Conservation (phyloP, 2,113 vertebrate species). For the Corythaixoides concolor region DNA sequence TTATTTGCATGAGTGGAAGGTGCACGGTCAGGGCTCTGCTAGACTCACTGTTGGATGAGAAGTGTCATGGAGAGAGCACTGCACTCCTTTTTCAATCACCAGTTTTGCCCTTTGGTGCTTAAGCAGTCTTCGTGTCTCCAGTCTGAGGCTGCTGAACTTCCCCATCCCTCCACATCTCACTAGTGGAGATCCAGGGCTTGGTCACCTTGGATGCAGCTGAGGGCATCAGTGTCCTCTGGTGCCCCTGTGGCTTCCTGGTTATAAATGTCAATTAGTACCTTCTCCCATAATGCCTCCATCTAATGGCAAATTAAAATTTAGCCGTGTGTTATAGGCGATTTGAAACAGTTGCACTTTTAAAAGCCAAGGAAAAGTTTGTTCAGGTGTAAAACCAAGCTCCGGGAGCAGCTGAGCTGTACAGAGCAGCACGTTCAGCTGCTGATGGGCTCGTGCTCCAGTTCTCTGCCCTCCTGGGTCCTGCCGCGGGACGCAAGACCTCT, state of each 20-base stretch:
- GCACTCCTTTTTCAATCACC: not conserved
- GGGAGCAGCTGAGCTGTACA: not conserved
- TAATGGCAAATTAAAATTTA: not conserved
- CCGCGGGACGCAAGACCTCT: not conserved
- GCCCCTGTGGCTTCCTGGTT: not conserved
- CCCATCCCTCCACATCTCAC: not conserved
- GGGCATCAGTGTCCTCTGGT: not conserved
- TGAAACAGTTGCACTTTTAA: not conserved
- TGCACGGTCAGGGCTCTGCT: fast-evolving
- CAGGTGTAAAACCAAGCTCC: not conserved
- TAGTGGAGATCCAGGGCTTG: not conserved
- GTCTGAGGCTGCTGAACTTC: not conserved
- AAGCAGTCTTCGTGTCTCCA: not conserved
- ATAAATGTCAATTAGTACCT: not conserved
- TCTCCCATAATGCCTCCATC: not conserved
- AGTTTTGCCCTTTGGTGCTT: not conserved
- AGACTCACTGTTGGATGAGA: not conserved
- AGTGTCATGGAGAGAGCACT: not conserved
- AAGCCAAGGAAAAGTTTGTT: not conserved
- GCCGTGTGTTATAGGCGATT: not conserved
- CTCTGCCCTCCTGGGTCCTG: not conserved
- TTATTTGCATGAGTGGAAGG: not conserved
- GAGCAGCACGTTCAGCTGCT: not conserved
- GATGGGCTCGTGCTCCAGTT: not conserved
- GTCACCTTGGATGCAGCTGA: fast-evolving